Conservation (phyloP, 2,888 invertebrate species). For the Boloria euphrosyne region DNA sequence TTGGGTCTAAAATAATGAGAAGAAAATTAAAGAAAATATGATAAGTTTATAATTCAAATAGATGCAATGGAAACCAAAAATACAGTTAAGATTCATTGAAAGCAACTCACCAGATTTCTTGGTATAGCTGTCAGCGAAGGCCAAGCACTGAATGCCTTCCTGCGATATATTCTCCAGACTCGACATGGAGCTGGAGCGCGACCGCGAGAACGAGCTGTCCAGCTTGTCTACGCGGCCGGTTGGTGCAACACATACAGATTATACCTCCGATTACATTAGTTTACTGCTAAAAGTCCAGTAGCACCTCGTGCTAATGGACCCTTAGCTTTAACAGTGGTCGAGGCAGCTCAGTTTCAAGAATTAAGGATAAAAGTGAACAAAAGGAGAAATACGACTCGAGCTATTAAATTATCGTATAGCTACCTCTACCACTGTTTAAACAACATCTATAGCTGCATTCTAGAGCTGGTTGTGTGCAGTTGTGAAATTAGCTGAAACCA, state of each 20-base stretch:
- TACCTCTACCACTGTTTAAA: conserved; percentile 25
- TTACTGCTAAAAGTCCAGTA: conserved; percentile 39
- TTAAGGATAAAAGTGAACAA: not conserved
- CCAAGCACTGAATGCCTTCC: conserved; percentile 97
- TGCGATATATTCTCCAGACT: conserved; percentile 98
- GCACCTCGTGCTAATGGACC: conserved; percentile 42
- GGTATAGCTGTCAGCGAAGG: conserved; percentile 97
- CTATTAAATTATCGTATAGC: conserved; percentile 3
- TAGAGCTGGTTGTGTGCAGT: conserved; percentile 65
- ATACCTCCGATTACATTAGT: conserved; percentile 50
- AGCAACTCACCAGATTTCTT: conserved; percentile 92
- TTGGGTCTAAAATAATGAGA: conserved; percentile 84
- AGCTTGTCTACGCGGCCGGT: conserved; percentile 94
- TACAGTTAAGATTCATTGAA: not conserved
- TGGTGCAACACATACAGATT: conserved; percentile 64
- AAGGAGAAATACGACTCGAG: not conserved
- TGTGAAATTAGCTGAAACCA: conserved; percentile 77
- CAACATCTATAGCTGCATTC: conserved; percentile 58
- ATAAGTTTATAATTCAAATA: not conserved
- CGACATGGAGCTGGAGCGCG: conserved; percentile 98
- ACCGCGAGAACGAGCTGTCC: conserved; percentile 98
- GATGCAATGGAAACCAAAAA: not conserved
- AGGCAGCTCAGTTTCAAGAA: conserved; percentile 23
- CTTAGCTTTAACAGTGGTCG: conserved; percentile 40
- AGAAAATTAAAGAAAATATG: too few relatives aligned